A percentile compares a stretch with the other conserved stretches of the same genome.
phyloP scores from a whole-genome alignment of 2,113 vertebrate genomes.

The Tonatia bakeri region DNA sequence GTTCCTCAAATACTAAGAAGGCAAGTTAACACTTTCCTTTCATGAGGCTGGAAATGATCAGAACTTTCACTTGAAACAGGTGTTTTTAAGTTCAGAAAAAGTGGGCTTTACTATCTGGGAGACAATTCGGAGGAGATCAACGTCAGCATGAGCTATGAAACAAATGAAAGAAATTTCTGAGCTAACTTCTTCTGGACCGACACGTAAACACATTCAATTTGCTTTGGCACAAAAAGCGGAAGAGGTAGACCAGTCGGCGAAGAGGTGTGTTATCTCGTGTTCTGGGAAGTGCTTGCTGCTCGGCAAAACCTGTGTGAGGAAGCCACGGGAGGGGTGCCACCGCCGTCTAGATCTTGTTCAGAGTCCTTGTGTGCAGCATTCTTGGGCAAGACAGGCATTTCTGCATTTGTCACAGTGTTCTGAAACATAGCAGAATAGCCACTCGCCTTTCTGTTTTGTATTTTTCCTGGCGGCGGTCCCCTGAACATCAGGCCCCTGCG shows the following conservation, averaged over 20 bases:
- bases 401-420: not conserved
- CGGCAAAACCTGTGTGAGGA: rapidly evolving
- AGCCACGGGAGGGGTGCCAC: rapidly evolving
- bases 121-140: not conserved
- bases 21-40: not conserved
- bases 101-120: not conserved
- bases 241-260: not conserved
- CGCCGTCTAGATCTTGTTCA: not conserved
- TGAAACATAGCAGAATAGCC: not conserved
- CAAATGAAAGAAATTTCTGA: not conserved
- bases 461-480: not conserved
- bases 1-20: not conserved
- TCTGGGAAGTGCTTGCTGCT: not conserved
- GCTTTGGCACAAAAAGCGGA: not conserved
- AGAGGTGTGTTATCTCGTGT: not conserved
- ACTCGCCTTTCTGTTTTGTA: not conserved
- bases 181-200: not conserved
- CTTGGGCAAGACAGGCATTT: not conserved
- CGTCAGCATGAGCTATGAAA: not conserved
- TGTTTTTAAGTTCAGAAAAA: not conserved
- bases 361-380: not conserved
- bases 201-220: not conserved
- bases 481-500: not conserved
- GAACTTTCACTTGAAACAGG: not conserved
- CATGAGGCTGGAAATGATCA: not conserved